These are phyloP conservation scores for Chelon labrosus DNA, from an alignment of 2,797 vertebrate species.

Conservation along the genomic window DNA sequence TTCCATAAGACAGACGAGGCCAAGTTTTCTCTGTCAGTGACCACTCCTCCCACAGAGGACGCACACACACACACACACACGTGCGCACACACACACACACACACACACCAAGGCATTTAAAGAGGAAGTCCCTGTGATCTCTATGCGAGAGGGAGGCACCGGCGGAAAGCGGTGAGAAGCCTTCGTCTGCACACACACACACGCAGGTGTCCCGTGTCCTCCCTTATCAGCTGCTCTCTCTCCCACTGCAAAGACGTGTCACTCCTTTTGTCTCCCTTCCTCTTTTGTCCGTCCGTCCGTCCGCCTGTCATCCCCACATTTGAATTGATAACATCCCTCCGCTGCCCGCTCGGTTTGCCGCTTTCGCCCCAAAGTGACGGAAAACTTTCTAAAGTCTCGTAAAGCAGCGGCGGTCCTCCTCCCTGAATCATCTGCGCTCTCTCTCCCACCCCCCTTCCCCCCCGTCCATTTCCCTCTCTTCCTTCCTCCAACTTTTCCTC, in stretches of 20 bases:
- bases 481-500: constrained; percentile 34
- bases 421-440: constrained; percentile 4
- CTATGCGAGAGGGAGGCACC: constrained; percentile 86
- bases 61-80: constrained; percentile 6
- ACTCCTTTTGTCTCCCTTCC: constrained; percentile 87
- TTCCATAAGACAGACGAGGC: constrained; percentile 93
- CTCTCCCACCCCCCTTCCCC: background rate
- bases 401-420: background rate
- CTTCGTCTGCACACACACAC: constrained; percentile 74
- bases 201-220: constrained; percentile 92
- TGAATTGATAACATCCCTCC: constrained; percentile 86
- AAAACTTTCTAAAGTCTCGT: constrained; percentile 44
- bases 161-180: constrained; percentile 83
- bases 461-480: background rate
- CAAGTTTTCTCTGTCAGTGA: constrained; percentile 95
- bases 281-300: constrained; percentile 88
- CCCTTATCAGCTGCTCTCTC: constrained; percentile 95
- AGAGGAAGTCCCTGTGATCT: constrained; percentile 89
- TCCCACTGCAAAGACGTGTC: constrained; percentile 91
- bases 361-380: constrained; percentile 29
- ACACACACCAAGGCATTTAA: constrained; percentile 66
- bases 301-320: constrained; percentile 91
- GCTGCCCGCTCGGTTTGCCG: constrained; percentile 3
- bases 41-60: constrained; percentile 89
- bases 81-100: constrained; percentile 17